Conservation (phyloP, 2,113 vertebrate species). For the Syrrhaptes paradoxus region DNA sequence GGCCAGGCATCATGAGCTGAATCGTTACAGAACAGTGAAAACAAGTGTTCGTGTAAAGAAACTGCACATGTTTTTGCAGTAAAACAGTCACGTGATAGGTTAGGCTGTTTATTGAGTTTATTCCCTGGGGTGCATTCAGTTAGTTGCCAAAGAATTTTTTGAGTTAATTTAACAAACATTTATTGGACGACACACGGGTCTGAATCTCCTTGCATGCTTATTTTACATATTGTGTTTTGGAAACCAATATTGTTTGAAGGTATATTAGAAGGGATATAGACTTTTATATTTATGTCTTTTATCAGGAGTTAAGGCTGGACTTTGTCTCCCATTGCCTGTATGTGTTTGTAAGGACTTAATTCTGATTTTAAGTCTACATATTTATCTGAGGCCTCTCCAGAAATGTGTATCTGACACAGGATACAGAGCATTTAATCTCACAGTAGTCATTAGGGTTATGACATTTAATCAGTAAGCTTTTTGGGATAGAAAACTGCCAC, state of each 20-base stretch:
- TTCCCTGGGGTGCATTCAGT: neutral
- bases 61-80: neutral
- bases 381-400: neutral
- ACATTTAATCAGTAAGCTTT: neutral
- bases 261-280: neutral
- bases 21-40: neutral
- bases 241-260: neutral
- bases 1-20: neutral
- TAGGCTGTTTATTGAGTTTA: constrained; percentile 3
- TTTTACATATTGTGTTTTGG: constrained; percentile 41
- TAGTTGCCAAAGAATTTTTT: constrained; percentile 44
- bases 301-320: neutral
- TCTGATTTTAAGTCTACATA: neutral
- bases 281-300: neutral
- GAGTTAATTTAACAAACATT: constrained; percentile 38
- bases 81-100: neutral
- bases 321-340: neutral
- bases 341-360: neutral
- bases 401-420: neutral
- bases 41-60: neutral
- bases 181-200: neutral
- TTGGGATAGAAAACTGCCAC: neutral
- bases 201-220: constrained; percentile 37
- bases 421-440: neutral
- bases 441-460: neutral